Evolutionary conservation across 2,888 invertebrate species (phyloP).

Genomic region (Plemyria rubiginata): DNA sequence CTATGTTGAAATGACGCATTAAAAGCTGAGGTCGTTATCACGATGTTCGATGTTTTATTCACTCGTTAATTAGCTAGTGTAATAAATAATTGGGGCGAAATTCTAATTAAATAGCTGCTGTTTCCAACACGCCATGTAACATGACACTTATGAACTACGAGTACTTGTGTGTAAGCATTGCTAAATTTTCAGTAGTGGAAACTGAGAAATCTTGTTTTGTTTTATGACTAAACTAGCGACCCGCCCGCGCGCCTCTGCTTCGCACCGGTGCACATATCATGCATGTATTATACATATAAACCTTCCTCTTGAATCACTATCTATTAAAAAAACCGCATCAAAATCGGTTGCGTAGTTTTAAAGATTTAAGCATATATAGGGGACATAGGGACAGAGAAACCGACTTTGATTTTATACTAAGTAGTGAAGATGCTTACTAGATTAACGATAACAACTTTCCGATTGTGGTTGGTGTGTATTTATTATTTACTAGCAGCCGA

Average conservation of each 20-base stretch:
- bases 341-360: too few species aligned
- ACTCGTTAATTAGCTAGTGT: slow-evolving; percentile 34
- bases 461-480: not conserved
- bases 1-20: slow-evolving; percentile 23
- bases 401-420: too few species aligned
- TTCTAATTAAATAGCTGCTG: slow-evolving; percentile 34
- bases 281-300: too few species aligned
- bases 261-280: too few species aligned
- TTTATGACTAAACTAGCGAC: too few species aligned
- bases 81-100: slow-evolving; percentile 37
- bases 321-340: too few species aligned
- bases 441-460: not conserved
- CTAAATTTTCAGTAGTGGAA: not conserved
- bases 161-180: not conserved
- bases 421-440: slow-evolving; percentile 1
- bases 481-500: not conserved
- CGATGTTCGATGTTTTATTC: slow-evolving; percentile 40
- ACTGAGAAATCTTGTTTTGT: not conserved
- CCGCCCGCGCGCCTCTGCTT: too few species aligned
- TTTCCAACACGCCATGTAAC: slow-evolving; percentile 30
- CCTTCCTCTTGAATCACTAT: too few species aligned
- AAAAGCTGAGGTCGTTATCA: slow-evolving; percentile 39
- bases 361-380: too few species aligned
- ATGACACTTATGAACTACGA: not conserved
- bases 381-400: too few species aligned